Percentiles rank a stretch among this genome's conserved stretches.
Evolutionary conservation across 2,113 vertebrate species (phyloP).

Genomic region (Phaetusa simplex): DNA sequence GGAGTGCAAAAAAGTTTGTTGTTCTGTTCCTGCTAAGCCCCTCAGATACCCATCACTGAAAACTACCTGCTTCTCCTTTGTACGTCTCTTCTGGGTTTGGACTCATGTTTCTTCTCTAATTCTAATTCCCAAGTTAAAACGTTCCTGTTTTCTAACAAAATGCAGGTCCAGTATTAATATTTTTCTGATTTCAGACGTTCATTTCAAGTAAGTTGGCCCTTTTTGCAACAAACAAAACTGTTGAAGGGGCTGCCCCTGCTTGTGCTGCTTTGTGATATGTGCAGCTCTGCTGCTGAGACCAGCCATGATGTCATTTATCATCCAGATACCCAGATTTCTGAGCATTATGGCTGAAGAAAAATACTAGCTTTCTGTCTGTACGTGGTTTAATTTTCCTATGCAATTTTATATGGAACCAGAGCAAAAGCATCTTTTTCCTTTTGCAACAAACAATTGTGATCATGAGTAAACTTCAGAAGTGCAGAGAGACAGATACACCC

Average conservation of each 20-base stretch:
- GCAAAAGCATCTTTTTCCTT: not conserved
- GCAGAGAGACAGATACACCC: not conserved
- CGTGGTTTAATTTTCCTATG: not conserved
- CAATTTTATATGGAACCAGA: not conserved
- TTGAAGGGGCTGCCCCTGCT: not conserved
- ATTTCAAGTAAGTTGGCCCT: not conserved
- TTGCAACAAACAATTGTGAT: not conserved
- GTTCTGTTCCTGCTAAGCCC: not conserved
- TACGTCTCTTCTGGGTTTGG: not conserved
- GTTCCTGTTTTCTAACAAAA: not conserved
- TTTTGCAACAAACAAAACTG: not conserved
- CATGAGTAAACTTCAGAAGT: not conserved
- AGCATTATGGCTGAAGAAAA: not conserved
- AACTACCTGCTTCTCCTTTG: not conserved
- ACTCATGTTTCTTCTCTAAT: not conserved
- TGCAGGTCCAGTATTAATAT: not conserved
- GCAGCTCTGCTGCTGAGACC: not conserved
- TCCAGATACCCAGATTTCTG: not conserved
- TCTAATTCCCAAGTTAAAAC: not conserved
- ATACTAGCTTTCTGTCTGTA: not conserved
- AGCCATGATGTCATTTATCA: not conserved
- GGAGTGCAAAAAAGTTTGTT: not conserved
- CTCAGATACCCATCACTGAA: not conserved
- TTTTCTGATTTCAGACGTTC: not conserved
- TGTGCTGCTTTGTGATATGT: not conserved